Conservation (phyloP, 2,888 invertebrate genomes). For the Drosophila monieri region DNA sequence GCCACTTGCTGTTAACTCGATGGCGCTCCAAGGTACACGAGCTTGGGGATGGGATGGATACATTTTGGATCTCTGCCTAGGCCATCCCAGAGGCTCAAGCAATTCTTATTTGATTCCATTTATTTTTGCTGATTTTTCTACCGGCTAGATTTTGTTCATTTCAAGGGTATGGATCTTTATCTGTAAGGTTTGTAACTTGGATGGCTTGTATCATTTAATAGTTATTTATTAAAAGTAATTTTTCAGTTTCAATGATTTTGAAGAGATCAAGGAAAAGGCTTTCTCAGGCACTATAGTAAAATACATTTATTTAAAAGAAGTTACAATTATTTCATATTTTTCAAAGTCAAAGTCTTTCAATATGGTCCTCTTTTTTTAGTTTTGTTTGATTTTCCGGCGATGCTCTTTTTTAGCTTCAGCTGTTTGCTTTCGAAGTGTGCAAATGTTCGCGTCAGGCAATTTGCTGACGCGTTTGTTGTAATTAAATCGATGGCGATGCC, state of each 20-base stretch:
- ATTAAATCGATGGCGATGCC: slow-evolving; percentile 74
- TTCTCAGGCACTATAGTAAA: no score
- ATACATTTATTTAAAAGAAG: no score
- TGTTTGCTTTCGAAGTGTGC: slow-evolving; percentile 74
- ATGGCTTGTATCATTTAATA: background rate
- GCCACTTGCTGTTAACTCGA: slow-evolving; percentile 76
- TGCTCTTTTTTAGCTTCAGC: slow-evolving; percentile 27
- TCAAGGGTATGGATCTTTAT: slow-evolving; percentile 4
- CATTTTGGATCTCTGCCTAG: slow-evolving; percentile 62
- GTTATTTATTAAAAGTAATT: background rate
- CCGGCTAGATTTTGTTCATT: background rate
- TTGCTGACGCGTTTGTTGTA: slow-evolving; percentile 81
- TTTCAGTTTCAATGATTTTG: no score
- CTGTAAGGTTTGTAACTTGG: background rate
- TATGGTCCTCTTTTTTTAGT: slow-evolving; percentile 1
- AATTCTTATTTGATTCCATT: slow-evolving; percentile 50
- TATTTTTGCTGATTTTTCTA: slow-evolving; percentile 32
- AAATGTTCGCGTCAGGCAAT: slow-evolving; percentile 81
- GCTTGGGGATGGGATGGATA: slow-evolving; percentile 49
- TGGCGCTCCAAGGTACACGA: slow-evolving; percentile 74
- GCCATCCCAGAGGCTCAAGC: slow-evolving; percentile 54
- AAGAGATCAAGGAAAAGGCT: no score
- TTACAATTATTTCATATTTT: background rate
- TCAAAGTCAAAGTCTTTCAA: background rate
- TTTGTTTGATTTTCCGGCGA: slow-evolving; percentile 32